Evolutionary conservation across 1,140 invertebrate species (phyloP), one percentile per base, ranked within the genome.

Genomic region (Nylanderia fulva): DNA sequence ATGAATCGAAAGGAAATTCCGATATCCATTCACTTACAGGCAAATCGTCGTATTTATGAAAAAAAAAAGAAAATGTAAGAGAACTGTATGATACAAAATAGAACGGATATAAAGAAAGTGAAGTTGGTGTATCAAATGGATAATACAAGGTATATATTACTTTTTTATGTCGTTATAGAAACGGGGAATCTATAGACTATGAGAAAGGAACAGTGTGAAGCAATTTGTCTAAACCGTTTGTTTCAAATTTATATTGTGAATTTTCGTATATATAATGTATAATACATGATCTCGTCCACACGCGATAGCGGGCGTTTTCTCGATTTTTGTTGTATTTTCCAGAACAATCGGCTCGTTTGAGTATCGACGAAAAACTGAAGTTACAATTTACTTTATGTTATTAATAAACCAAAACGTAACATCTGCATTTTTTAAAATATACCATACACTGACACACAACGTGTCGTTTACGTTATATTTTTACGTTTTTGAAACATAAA

Each of bases 51-150:
- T 90, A 87, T 87, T 89, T 90, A 89, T 77, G 72, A 48, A 74
- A 74, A 36, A 48, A 45, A 29, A 36, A 42, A 29, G 42, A 80
- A 82, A 75, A 72, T 90, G 88, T 90, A 90, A 86, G 76, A 89
- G 74, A 84, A 88, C 42, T 90, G 88, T 90, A 90, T 87, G 64
- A 89, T 87, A 90, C 52, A 64, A 90, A 87, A 87, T 90, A 89
- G 88, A 90, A 87, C 66, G 85, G 88, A 82, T 90, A 87, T 90
- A 87, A 89, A 87, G 54, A 82, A 71, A 90, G 82, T 66, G 88
- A 89, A 85, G 85, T 66, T 89, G 88, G 71, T 89, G 76, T 90
- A 87, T 89, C 82, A 82, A 85, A 90, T 89, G 88, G 82, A 85
- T 90, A 84, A 89, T 90, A 90, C 69, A 85, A 90, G 75, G 54